Base-by-base conservation (phyloP, 2,797 vertebrate species). In the Danio kyathit region DNA sequence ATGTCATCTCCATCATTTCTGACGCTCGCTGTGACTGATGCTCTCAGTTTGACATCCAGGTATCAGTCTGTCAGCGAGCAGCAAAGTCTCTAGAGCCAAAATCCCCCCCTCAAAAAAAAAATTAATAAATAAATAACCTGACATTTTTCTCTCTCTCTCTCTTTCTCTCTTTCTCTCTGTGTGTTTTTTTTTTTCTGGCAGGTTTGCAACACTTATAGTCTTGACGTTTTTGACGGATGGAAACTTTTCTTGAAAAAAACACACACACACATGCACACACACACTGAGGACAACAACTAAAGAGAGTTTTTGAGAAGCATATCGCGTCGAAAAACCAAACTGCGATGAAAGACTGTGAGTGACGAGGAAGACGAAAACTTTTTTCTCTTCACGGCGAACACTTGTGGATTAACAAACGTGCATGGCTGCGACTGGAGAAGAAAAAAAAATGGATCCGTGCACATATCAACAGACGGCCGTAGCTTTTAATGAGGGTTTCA, bases 401-500 rank as follows among this genome's bases (percentile, higher is more conserved):
- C 73, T 66, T 75, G 29, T 66, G 70, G 71, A 73, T 70, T 63
- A 54, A 74, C 61, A 64, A 29, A 29, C 29, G 82, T 72, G 81
- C 76, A 79, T 70, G 56, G 76, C 67, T 40, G 17, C 56, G 57
- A 81, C 76, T 76, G 70, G 74, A 56, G 80, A 79, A 52, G 60
- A 29, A 75, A 71, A 74, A 65, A 66, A 75, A 78, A 71, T 43
- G 48, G 74, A 79, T 86, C 70, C 77, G 79, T 60, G 63, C 72
- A 79, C 61, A 82, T 71, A 79, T 79, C 76, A 79, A 80, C 17
- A 38, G 67, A 81, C 74, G 74, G 60, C 81, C 64, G 66, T 81
- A 77, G 76, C 75, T 87, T 87, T 86, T 72, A 79, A 87, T 87
- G 86, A 88, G 87, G 87, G 85, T 88, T 87, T 74, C 29, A 82